Conservation (phyloP, 2,888 invertebrate species). For the Desoria tigrina region DNA sequence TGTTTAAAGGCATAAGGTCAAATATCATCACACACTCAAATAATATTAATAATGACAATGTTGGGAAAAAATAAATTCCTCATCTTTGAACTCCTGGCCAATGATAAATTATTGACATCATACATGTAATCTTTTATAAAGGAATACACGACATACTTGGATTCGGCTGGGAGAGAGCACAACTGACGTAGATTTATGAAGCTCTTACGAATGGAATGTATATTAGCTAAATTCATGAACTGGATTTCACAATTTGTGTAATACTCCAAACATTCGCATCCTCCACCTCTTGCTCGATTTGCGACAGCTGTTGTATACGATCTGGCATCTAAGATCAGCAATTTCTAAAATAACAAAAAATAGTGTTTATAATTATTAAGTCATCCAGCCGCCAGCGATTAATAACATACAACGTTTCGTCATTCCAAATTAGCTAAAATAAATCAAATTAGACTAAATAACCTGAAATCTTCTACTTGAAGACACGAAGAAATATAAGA, state of each 20-base stretch:
- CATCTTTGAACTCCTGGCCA: no score
- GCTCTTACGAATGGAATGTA: conserved; percentile 90
- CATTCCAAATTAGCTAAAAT: no score
- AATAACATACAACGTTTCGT: no score
- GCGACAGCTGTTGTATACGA: conserved; percentile 95
- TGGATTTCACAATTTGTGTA: conserved; percentile 93
- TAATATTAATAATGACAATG: no score
- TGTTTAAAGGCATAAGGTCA: no score
- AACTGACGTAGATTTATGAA: conserved; percentile 82
- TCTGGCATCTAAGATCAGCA: conserved; percentile 91
- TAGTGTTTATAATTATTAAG: not conserved
- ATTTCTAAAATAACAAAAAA: conserved; percentile 62
- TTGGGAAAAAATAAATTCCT: no score
- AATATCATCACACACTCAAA: no score
- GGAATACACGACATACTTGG: conserved; percentile 63
- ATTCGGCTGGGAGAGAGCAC: conserved; percentile 75
- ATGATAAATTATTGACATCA: no score
- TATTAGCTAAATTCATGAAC: conserved; percentile 97
- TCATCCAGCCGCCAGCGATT: no score
- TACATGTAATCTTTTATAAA: not conserved
- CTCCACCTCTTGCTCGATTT: conserved; percentile 94
- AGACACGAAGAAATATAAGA: no score
- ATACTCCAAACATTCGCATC: conserved; percentile 93
- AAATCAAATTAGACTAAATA: no score
- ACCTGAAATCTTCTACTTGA: not conserved